These are phyloP conservation scores for Parasteatoda lunata DNA, from an alignment of 2,888 invertebrate genomes.

Conservation along the genomic window DNA sequence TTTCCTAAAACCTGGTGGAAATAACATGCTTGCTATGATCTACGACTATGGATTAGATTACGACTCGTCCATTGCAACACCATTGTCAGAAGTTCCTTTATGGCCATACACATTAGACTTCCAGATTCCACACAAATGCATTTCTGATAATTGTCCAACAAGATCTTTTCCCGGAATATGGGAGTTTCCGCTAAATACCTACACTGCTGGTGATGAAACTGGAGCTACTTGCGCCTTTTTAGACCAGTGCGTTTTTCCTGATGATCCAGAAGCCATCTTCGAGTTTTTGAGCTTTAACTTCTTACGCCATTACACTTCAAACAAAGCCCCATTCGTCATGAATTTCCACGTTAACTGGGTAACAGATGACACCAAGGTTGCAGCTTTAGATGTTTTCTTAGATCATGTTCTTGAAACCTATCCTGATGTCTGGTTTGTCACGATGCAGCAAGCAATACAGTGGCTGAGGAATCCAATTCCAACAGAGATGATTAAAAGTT, in stretches of 20 bases:
- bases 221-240: constrained; percentile 73
- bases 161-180: constrained; percentile 88
- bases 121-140: constrained; percentile 85
- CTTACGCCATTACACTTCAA: constrained; percentile 85
- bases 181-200: constrained; percentile 89
- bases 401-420: constrained; percentile 80
- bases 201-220: constrained; percentile 80
- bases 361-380: constrained; percentile 82
- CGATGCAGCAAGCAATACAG: constrained; percentile 79
- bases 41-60: constrained; percentile 91
- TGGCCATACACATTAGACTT: constrained; percentile 96
- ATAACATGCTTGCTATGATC: constrained; percentile 93
- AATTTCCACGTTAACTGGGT: constrained; percentile 91
- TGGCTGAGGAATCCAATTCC: constrained; percentile 87
- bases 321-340: constrained; percentile 87
- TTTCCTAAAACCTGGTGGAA: constrained; percentile 88
- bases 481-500: constrained; percentile 73
- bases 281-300: constrained; percentile 86
- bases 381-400: constrained; percentile 86
- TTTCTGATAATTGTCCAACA: constrained; percentile 83
- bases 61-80: constrained; percentile 89
- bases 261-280: constrained; percentile 84
- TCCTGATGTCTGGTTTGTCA: constrained; percentile 70
- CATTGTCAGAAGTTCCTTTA: constrained; percentile 83
- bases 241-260: constrained; percentile 81